Conservation (phyloP, 2,888 invertebrate species). For the Drosophila cracens region DNA sequence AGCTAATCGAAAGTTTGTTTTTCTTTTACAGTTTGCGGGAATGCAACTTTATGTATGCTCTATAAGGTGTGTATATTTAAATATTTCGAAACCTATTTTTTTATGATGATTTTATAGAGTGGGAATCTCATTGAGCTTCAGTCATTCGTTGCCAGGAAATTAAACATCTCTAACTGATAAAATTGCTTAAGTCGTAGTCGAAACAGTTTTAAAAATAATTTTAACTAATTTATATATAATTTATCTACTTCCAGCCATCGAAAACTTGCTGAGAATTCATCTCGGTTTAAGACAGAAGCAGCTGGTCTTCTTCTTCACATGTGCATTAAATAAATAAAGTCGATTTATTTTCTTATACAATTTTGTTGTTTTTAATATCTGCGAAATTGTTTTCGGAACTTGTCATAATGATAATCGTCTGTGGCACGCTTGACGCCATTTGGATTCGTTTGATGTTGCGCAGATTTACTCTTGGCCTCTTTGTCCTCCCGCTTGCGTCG, state of each 20-base stretch:
- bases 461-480: conserved; percentile 84
- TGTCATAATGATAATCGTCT: conserved; percentile 98
- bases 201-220: background rate
- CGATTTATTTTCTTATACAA: conserved; percentile 3
- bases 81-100: background rate
- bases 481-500: conserved; percentile 82
- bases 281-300: background rate
- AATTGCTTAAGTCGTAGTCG: background rate
- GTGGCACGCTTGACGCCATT: conserved; percentile 95
- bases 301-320: background rate
- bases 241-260: conserved; percentile 15
- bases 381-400: conserved; percentile 97
- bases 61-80: conserved; percentile 6
- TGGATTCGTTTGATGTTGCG: conserved; percentile 86
- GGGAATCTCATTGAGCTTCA: conserved; percentile 20
- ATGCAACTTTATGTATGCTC: no score
- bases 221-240: conserved; percentile 5
- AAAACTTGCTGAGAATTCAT: background rate
- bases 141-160: conserved; percentile 9
- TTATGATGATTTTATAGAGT: background rate
- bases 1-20: background rate
- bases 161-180: conserved; percentile 1
- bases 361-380: conserved; percentile 87
- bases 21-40: background rate
- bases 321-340: conserved; percentile 3